These are phyloP conservation scores for Chalcosyrphus nemorum DNA, from an alignment of 2,888 invertebrate species.

Conservation along the genomic window DNA sequence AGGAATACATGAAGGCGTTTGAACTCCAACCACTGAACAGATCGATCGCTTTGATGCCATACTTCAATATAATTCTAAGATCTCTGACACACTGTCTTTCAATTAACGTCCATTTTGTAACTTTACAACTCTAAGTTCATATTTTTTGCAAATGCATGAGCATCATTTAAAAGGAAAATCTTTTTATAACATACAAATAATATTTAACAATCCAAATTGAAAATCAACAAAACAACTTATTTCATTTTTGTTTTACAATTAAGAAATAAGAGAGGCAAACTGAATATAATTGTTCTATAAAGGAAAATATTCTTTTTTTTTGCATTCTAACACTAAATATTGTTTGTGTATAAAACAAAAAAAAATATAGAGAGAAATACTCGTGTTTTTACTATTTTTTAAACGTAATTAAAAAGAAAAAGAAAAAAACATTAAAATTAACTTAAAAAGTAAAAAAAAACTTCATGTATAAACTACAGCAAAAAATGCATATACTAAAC, in stretches of 20 bases:
- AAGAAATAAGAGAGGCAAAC: background rate
- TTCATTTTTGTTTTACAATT: constrained; percentile 25
- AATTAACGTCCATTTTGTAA: constrained; percentile 23
- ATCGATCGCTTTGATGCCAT: too few species aligned
- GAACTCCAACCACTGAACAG: too few species aligned
- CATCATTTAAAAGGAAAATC: constrained; percentile 18
- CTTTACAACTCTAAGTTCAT: constrained; percentile 44
- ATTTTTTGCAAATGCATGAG: constrained; percentile 67
- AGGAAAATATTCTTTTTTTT: constrained; percentile 35
- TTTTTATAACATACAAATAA: constrained; percentile 3
- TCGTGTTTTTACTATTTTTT: constrained; percentile 28
- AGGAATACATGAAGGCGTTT: too few species aligned
- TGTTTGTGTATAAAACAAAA: constrained; percentile 9
- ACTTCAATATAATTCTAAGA: too few species aligned
- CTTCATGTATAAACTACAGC: constrained; percentile 23
- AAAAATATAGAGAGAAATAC: constrained; percentile 26
- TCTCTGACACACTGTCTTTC: background rate
- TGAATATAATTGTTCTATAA: constrained; percentile 4
- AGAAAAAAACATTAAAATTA: background rate
- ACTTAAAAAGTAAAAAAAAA: constrained; percentile 21
- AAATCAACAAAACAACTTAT: constrained; percentile 1
- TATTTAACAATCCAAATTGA: background rate
- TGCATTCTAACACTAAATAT: constrained; percentile 39
- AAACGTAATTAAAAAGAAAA: constrained; percentile 10
- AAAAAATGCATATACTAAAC: background rate